phyloP scores from a whole-genome alignment of 2,797 vertebrate genomes.

The Anguilla marmorata region DNA sequence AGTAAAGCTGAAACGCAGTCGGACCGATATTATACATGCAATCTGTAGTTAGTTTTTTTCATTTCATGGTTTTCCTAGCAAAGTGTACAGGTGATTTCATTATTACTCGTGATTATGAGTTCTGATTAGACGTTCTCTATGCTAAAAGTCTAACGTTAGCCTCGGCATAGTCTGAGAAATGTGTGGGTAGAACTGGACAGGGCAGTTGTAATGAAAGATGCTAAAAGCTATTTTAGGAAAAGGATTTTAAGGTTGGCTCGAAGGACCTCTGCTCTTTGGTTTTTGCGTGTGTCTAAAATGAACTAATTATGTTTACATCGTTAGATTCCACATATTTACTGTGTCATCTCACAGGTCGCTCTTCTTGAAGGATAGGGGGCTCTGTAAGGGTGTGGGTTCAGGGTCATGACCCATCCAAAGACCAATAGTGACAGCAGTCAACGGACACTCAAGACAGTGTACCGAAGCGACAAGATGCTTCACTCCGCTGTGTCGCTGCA shows the following conservation, averaged over 20 bases:
- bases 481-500: not conserved
- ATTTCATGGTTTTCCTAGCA: slow-evolving; percentile 1
- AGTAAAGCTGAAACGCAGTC: not conserved
- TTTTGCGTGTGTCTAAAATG: not conserved
- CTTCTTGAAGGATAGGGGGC: not conserved
- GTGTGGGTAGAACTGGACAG: slow-evolving; percentile 4
- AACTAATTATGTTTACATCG: not conserved
- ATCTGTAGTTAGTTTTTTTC: slow-evolving; percentile 1
- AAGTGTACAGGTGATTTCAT: not conserved
- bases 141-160: not conserved
- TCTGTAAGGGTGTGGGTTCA: not conserved
- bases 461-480: not conserved
- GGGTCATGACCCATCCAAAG: not conserved
- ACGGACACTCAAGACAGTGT: not conserved
- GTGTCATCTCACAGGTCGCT: not conserved
- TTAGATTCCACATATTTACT: not conserved
- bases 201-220: not conserved
- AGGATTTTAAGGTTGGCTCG: not conserved
- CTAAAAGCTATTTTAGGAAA: not conserved
- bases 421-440: not conserved
- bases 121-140: not conserved
- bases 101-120: not conserved
- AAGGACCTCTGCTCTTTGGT: not conserved
- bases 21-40: not conserved
- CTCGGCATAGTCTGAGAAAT: not conserved